Evolutionary conservation across 1,140 invertebrate genomes (phyloP), one percentile per base, ranked within the genome.

Genomic region (Nasonia vitripennis): DNA sequence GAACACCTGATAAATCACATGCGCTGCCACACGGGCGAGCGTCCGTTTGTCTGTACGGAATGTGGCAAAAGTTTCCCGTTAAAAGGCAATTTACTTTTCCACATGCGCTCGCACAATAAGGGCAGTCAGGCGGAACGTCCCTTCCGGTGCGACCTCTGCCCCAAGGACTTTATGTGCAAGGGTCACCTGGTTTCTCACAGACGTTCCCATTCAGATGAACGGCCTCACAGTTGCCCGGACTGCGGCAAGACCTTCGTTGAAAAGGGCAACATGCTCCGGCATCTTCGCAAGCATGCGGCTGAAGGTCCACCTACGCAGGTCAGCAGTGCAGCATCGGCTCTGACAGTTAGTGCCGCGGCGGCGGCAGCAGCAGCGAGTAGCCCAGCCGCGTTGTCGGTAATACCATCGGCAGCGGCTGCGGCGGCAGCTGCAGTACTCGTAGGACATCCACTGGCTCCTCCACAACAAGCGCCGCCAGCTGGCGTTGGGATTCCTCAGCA

Each of bases 91-190:
- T 94, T 99, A 51, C 94, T 99, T 27, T 99, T 99, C 92, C 98
- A 99, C 93, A 98, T 99, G 93, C 95, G 98, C 67, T 99, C 98
- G 48, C 99, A 99, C 93, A 97, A 97, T 89, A 97, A 97, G 90
- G 96, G 95, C 37, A 95, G 95, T 86, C 97, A 97, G 45, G 96
- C 97, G 86, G 97, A 98, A 90, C 94, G 98, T 83, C 98, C 98
- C 0, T 99, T 98, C 93, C 95, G 97, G 41, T 99, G 99, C 92
- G 98, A 99, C 89, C 95, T 99, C 73, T 99, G 99, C 91, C 97
- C 97, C 41, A 99, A 99, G 93, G 97, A 98, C 88, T 99, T 99
- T 94, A 96, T 99, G 93, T 97, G 98, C 91, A 99, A 99, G 94
- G 98, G 98, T 68, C 98, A 99, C 93, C 94, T 99, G 83, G 96